These are phyloP conservation scores for Amitus sp. DNA, from an alignment of 2,888 invertebrate species.

Conservation along the genomic window DNA sequence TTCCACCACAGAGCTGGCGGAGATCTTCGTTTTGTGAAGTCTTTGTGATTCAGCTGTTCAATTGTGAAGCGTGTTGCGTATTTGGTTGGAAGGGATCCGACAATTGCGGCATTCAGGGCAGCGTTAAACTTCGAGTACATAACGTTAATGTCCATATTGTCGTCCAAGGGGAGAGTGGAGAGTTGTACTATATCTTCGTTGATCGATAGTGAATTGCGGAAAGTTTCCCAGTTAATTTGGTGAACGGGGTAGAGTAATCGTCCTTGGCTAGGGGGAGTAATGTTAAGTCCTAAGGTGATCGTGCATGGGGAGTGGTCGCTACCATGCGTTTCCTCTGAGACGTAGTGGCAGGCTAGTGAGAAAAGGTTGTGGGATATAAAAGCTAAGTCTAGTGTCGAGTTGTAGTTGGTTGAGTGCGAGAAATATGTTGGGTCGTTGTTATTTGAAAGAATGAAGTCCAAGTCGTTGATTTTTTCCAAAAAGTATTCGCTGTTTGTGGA, in stretches of 20 bases:
- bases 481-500: no score
- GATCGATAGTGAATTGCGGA: no score
- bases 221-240: no score
- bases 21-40: no score
- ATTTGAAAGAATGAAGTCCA: background rate
- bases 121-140: no score
- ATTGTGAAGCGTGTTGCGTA: background rate
- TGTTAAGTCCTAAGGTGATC: background rate
- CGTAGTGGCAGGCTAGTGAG: background rate
- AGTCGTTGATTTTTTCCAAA: background rate
- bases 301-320: background rate
- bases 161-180: no score
- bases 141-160: no score
- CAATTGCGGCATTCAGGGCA: no score
- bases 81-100: no score
- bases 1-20: background rate
- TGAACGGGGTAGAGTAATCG: no score
- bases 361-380: background rate
- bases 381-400: background rate
- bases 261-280: no score
- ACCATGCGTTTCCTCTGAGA: background rate
- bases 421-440: background rate
- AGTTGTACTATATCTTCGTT: no score
- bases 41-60: background rate
- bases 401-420: background rate